Base-by-base conservation (phyloP, 1,140 invertebrate genomes). In the Hylyphantes graminicola region DNA sequence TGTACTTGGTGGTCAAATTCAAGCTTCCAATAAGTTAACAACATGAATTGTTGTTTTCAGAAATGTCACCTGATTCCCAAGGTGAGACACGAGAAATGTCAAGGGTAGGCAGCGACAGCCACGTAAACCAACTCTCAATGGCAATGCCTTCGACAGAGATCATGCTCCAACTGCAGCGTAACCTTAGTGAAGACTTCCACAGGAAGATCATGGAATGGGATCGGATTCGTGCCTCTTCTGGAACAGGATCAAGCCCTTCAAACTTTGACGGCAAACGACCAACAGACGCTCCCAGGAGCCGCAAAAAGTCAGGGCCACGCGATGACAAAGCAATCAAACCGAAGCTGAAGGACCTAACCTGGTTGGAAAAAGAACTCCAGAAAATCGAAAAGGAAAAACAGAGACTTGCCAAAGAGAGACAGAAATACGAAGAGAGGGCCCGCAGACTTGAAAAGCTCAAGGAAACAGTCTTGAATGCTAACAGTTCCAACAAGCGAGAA, bases 161-260 rank as follows among this genome's bases (percentile, higher is more conserved):
- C 9, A 82, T 86, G 57, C 68, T 80, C 80, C 91, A 93, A 83
- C 89, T 95, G 13, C 92, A 94, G 87, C 91, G 92, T 73, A 93
- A 93, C 88, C 89, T 95, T 12, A 93, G 93, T 7, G 90, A 92
- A 65, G 94, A 95, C 86, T 95, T 95, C 88, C 92, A 93, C 70
- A 90, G 91, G 59, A 94, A 94, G 88, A 90, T 94, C n/a, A 88
- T 91, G 84, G 94, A 95, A 89, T 95, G 94, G 93, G 93, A 95
- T 86, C 89, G 90, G 67, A 85, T 80, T 10, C 59, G 77, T 17
- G 50, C 35, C 0, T 9, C 57, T 7, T 80, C 83, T 10, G 76
- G 74, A 8, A 57, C 82, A 13, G 65, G 85, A 7, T 68, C 15
- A 10, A 85, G 85, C n/a, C 86, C 87, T 0, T 63, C 55, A 7